These are phyloP conservation scores for Odontomyia ornata DNA, from an alignment of 2,888 invertebrate species.

Conservation along the genomic window DNA sequence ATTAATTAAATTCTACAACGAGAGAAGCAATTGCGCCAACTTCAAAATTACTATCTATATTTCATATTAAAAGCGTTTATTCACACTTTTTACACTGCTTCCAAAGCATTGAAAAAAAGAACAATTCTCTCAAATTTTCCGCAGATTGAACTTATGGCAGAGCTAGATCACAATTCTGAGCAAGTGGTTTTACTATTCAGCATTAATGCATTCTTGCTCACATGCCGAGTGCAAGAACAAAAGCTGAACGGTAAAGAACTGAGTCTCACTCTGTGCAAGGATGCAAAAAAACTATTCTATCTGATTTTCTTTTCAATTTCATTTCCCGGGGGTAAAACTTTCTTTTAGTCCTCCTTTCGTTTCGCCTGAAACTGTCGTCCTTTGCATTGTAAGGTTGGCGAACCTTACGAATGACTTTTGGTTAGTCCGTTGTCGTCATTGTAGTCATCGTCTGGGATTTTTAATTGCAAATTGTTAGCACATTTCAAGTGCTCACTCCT, in stretches of 20 bases:
- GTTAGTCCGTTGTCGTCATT: neutral
- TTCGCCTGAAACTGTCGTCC: neutral
- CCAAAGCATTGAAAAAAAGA: neutral
- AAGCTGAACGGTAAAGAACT: neutral
- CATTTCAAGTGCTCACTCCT: slow-evolving; percentile 13
- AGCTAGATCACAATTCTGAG: neutral
- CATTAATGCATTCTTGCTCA: neutral
- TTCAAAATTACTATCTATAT: neutral
- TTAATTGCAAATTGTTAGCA: slow-evolving; percentile 34
- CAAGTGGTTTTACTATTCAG: slow-evolving; percentile 14
- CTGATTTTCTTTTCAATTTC: slow-evolving; percentile 23
- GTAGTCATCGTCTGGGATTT: slow-evolving; percentile 11
- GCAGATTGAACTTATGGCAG: neutral
- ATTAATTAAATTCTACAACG: neutral
- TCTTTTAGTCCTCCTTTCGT: neutral
- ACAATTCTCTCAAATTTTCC: neutral
- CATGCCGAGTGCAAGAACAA: neutral
- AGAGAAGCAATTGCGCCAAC: neutral
- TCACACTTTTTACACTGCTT: neutral
- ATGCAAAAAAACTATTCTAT: slow-evolving; percentile 8
- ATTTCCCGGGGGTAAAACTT: slow-evolving; percentile 1
- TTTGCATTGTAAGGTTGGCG: slow-evolving; percentile 11
- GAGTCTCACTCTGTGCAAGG: neutral
- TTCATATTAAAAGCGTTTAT: neutral
- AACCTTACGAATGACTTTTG: slow-evolving; percentile 21